phyloP scores from a whole-genome alignment of 2,113 vertebrate genomes.

The Ia io region DNA sequence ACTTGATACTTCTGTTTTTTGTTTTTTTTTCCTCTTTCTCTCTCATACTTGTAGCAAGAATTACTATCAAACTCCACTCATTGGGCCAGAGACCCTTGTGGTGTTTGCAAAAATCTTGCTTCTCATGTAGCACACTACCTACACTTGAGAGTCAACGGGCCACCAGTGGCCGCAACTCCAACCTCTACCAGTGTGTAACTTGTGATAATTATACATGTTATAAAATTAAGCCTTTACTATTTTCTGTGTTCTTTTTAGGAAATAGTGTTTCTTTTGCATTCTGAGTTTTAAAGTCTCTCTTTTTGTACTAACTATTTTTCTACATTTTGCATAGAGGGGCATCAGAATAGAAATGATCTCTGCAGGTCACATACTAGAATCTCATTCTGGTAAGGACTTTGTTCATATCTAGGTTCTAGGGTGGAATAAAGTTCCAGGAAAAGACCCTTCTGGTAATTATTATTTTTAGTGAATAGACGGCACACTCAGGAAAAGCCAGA shows the following conservation, averaged over 20 bases:
- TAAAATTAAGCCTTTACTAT: slow-evolving; percentile 19
- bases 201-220: background rate
- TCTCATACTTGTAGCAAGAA: too few relatives aligned
- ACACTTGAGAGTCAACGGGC: too few relatives aligned
- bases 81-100: too few relatives aligned
- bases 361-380: background rate
- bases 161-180: too few relatives aligned
- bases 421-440: background rate
- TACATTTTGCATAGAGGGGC: background rate
- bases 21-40: too few relatives aligned
- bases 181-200: too few relatives aligned
- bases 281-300: background rate
- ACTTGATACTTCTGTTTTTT: background rate
- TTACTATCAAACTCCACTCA: too few relatives aligned
- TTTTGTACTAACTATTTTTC: background rate
- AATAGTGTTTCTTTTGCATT: slow-evolving; percentile 26
- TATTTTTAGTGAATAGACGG: background rate
- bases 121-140: too few relatives aligned
- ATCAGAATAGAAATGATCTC: background rate
- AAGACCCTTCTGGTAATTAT: background rate
- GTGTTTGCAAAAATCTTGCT: too few relatives aligned
- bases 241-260: background rate
- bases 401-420: background rate
- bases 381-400: background rate
- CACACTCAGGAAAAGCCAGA: background rate